Evolutionary conservation across 2,113 vertebrate genomes (phyloP), one percentile per base, ranked within the genome.

Genomic region (Calyptomena viridis): DNA sequence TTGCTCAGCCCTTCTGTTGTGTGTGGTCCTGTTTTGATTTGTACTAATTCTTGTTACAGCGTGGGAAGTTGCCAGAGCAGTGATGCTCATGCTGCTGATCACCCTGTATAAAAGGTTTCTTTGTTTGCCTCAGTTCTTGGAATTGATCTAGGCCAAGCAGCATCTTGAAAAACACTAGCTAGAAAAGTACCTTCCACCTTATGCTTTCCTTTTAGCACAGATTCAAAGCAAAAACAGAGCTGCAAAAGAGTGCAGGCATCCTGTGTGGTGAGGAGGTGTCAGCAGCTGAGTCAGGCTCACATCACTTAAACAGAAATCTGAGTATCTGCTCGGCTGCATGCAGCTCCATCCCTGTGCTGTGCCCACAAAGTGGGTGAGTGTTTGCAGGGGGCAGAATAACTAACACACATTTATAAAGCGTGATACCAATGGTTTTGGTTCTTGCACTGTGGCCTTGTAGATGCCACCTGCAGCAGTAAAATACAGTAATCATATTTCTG

Each of bases 81-180:
- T 21, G 69, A 56, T 82, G 77, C 44, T 94, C 42, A 12, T 80
- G 74, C 71, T 93, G 63, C 67, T 89, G 95, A 23, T 58, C 78
- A 94, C 82, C 71, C 75, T 88, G 33, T 56, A 63, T 63, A 58
- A 58, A 59, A 68, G 92, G 92, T 88, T 95, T 95, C 62, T 93
- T 94, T 96, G 87, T 93, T 95, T 14, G 90, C 85, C 63, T 86
- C 93, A n/a, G 39, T 97, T 97, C 96, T 94, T 88, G 92, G 95
- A 97, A 97, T 19, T 88, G 72, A 83, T 87, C 76, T 83, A 79
- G 67, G 82, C 84, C 82, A 74, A 39, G 72, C 87, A 88, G 50
- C 82, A 67, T 95, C 93, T 95, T 90, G 90, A 94, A 92, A 97
- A 97, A 91, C 90, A 91, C 11, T 52, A 83, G 77, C 84, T 89